Evolutionary conservation across 2,113 vertebrate genomes (phyloP), one percentile per base, ranked within the genome.

Genomic region (Pollachius pollachius): DNA sequence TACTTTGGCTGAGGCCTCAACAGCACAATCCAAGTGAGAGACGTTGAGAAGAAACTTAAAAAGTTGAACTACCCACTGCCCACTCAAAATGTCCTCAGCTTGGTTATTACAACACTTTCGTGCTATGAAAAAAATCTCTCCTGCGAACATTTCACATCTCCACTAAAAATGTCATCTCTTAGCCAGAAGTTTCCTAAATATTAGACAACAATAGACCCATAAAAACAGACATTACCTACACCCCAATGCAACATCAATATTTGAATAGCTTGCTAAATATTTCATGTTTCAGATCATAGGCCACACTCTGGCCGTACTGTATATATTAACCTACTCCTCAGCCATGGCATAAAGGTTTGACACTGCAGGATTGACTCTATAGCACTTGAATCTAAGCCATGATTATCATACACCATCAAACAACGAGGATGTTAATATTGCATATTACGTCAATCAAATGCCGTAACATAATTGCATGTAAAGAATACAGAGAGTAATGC

Each of bases 171-270:
- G 59, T 67, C 74, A 67, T 59, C 71, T 34, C 62, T 68, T 19
- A 73, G 72, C 67, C 54, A 75, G 78, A 79, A 80, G 68, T 64
- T 58, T 65, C 18, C 62, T 15, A 34, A 75, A 83, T 73, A 73
- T 74, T 81, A 67, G 48, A 69, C 54, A 71, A n/a, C 52, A 72
- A 64, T 63, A 68, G 48, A 56, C 64, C 52, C 64, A 69, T 64
- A 60, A 63, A 70, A 48, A 48, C 11, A 83, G 74, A 74, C 76
- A 52, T 74, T 56, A 37, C 65, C 23, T 65, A 71, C 70, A 71
- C 65, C 69, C 54, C 15, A 64, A 63, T 21, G 57, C 72, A 67
- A 27, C 34, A 74, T 73, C 19, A 81, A 76, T 69, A 78, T 79
- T 71, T 78, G n/a, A 81, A 70, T 3, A 62, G 16, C 41, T 73